Evolutionary conservation across 2,888 invertebrate species (phyloP).

Genomic region (Tetranychus piercei): DNA sequence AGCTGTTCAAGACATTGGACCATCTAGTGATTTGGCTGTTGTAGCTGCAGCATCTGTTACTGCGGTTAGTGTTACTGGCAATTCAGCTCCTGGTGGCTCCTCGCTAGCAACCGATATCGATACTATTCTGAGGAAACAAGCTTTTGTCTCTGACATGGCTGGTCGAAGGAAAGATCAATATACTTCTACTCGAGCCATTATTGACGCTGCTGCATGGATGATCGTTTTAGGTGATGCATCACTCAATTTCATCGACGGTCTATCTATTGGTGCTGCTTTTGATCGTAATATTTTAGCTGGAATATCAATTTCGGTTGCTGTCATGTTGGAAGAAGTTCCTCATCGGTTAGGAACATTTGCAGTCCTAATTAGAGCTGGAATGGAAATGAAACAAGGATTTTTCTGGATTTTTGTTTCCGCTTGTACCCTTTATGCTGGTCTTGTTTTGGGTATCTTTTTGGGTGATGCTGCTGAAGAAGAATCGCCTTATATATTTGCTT

Average conservation of each 20-base stretch:
- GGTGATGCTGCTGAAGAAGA: constrained; percentile 23
- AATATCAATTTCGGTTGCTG: constrained; percentile 23
- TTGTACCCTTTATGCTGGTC: constrained; percentile 23
- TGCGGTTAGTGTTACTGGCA: background rate
- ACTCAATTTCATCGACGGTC: constrained; percentile 23
- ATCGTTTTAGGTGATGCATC: constrained; percentile 23
- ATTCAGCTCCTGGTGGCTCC: background rate
- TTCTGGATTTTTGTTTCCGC: constrained; percentile 21
- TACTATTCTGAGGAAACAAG: constrained; percentile 13
- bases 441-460: constrained; percentile 21
- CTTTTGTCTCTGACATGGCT: constrained; percentile 20
- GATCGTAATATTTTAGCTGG: constrained; percentile 23
- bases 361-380: constrained; percentile 22
- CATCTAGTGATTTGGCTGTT: background rate
- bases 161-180: constrained; percentile 20
- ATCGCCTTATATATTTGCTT: constrained; percentile 22
- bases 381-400: constrained; percentile 23
- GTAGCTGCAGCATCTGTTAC: background rate
- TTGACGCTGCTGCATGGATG: constrained; percentile 24
- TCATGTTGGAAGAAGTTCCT: constrained; percentile 23
- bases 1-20: background rate
- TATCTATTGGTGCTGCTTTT: constrained; percentile 23
- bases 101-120: background rate
- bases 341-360: constrained; percentile 23
- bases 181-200: constrained; percentile 9